Conservation (phyloP, 1,140 invertebrate species). For the Chlorops oryzae region DNA sequence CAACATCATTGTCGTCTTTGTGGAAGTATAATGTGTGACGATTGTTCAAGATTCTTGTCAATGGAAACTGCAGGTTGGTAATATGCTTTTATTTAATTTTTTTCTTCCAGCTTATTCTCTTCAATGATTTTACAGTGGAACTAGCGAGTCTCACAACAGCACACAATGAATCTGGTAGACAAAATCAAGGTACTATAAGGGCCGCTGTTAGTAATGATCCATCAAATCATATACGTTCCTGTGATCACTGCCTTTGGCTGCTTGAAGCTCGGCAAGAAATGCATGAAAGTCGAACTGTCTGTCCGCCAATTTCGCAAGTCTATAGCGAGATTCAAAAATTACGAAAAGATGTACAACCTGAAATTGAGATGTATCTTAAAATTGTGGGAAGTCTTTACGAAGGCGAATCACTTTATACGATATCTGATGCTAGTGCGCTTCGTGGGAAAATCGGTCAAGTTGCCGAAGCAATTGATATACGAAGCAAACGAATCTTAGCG, state of each 20-base stretch:
- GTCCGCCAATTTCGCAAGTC: slow-evolving; percentile 71
- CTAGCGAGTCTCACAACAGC: slow-evolving; percentile 35
- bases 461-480: slow-evolving; percentile 78
- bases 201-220: slow-evolving; percentile 22
- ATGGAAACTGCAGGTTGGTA: slow-evolving; percentile 74
- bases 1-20: slow-evolving; percentile 96
- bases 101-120: not conserved
- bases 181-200: slow-evolving; percentile 12
- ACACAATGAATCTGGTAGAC: slow-evolving; percentile 18
- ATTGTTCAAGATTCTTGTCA: slow-evolving; percentile 85
- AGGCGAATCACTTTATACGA: slow-evolving; percentile 80
- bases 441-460: slow-evolving; percentile 76
- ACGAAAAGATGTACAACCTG: slow-evolving; percentile 69
- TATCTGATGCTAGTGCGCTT: slow-evolving; percentile 75
- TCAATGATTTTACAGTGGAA: slow-evolving; percentile 24
- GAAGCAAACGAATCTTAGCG: slow-evolving; percentile 72
- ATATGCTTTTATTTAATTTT: not conserved
- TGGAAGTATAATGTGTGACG: slow-evolving; percentile 90
- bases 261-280: slow-evolving; percentile 72
- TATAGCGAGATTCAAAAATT: slow-evolving; percentile 74
- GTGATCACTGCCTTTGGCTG: slow-evolving; percentile 74
- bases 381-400: slow-evolving; percentile 63
- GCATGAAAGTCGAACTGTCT: slow-evolving; percentile 71
- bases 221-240: slow-evolving; percentile 65
- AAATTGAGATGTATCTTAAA: slow-evolving; percentile 77